Percentiles rank a stretch among this genome's conserved stretches.
These are phyloP conservation scores for Neoseiulus cucumeris DNA, from an alignment of 1,140 invertebrate species.

Conservation along the genomic window DNA sequence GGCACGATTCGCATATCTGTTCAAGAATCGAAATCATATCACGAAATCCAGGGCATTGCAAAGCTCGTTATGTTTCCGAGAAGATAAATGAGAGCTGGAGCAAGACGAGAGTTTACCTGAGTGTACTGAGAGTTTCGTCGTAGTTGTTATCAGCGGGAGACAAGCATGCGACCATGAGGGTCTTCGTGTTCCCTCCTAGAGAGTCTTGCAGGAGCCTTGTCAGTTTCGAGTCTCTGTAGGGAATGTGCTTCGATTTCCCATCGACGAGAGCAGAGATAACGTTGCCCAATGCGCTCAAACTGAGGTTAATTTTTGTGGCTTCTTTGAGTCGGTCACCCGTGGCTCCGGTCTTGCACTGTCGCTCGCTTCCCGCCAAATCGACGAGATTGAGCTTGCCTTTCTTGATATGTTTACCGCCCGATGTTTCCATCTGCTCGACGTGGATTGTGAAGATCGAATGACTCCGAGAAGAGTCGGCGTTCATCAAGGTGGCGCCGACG, in stretches of 20 bases:
- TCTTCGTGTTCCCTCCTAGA: constrained; percentile 81
- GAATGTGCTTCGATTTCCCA: constrained; percentile 70
- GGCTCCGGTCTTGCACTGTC: constrained; percentile 64
- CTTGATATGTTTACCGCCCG: constrained; percentile 22
- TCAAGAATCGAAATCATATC: constrained; percentile 21
- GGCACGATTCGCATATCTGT: constrained; percentile 52
- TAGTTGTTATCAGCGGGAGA: constrained; percentile 71
- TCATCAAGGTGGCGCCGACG: constrained; percentile 60
- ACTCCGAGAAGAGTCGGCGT: constrained; percentile 57
- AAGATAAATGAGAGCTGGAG: too few species aligned
- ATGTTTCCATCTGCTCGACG: constrained; percentile 49
- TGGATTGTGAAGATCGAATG: constrained; percentile 82
- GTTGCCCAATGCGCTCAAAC: constrained; percentile 74
- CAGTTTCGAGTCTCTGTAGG: constrained; percentile 75
- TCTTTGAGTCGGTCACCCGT: constrained; percentile 69
- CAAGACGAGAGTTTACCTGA: constrained; percentile 40
- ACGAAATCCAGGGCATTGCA: too few species aligned
- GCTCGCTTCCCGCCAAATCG: constrained; percentile 67
- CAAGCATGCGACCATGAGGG: constrained; percentile 79
- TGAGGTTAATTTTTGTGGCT: constrained; percentile 87
- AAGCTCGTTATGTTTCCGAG: too few species aligned
- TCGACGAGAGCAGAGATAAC: constrained; percentile 81
- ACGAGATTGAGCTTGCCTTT: constrained; percentile 68
- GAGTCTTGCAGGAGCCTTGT: constrained; percentile 73
- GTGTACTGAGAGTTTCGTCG: constrained; percentile 69